Base-by-base conservation (phyloP, 2,113 vertebrate genomes). In the Dicerorhinus sumatrensis region DNA sequence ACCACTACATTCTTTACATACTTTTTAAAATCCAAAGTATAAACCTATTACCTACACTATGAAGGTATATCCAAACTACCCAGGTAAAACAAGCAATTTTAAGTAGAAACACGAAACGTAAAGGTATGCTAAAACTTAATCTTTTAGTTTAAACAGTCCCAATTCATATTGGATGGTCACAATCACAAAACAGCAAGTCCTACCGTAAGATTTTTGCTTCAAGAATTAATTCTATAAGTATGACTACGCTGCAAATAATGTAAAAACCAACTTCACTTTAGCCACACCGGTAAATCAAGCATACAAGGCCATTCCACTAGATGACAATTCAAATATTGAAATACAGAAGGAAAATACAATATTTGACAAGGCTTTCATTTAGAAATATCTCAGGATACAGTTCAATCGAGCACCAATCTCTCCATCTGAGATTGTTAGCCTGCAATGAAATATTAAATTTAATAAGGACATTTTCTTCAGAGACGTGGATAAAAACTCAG, bases 331-430 rank as follows among this genome's bases (percentile, higher is more conserved):
- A 67, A 3, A 36, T 92, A 97, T 89, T 96, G 97, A 96, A 11
- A 10, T 31, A 54, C 91, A 86, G 72, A 39, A 5, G 11, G 96
- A 97, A 97, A 98, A 96, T 25, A 95, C 98, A 89, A 76, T 93
- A 94, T 93, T 77, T 97, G 94, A 98, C 91, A 97, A 97, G 83
- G 82, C 33, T 97, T 98, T 97, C 72, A 98, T 96, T 96, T 94
- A 96, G 88, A 95, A 97, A 75, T 60, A 82, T 46, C 91, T 97
- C 94, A 92, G 84, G 84, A 97, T 82, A 87, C 65, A 92, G 89
- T 97, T 58, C 93, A 97, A 98, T 96, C 29, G 51, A 96, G 8
- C 65, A 67, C 10, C n/a, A 96, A 94, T 90, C 96, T 79, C 92
- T 97, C 98, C 95, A 96, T 97, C 94, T 95, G 93, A 98, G 91